These are phyloP conservation scores for Hypsopygia costalis DNA, from an alignment of 2,888 invertebrate species.

Conservation along the genomic window DNA sequence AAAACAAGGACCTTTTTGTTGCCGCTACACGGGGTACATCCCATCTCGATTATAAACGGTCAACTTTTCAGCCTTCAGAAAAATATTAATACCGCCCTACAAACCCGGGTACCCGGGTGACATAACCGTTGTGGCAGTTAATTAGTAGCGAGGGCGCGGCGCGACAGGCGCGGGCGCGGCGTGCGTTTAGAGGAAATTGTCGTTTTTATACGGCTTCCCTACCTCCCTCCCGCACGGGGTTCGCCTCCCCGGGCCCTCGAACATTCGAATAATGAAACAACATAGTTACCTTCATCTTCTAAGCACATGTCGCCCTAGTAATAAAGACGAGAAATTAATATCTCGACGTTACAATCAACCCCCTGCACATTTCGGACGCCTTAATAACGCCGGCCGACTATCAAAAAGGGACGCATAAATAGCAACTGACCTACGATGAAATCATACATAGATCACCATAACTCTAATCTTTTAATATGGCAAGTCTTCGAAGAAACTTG, in stretches of 20 bases:
- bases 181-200: constrained; percentile 75
- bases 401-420: constrained; percentile 14
- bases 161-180: constrained; percentile 74
- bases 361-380: constrained; percentile 9
- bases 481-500: no score
- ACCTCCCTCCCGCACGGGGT: constrained; percentile 31
- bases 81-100: constrained; percentile 54
- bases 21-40: constrained; percentile 9
- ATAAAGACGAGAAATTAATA: constrained; percentile 70
- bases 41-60: constrained; percentile 24
- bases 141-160: constrained; percentile 74
- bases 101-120: constrained; percentile 73
- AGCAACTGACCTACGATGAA: constrained; percentile 12
- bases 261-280: constrained; percentile 71
- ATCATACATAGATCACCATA: not conserved
- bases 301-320: constrained; percentile 66
- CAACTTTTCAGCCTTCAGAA: constrained; percentile 45
- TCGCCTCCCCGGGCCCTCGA: constrained; percentile 31
- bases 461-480: no score
- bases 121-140: constrained; percentile 77
- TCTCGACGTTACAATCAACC: constrained; percentile 36
- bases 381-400: constrained; percentile 9
- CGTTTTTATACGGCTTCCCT: constrained; percentile 78
- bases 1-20: constrained; percentile 7
- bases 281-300: constrained; percentile 71